phyloP scores from a whole-genome alignment of 2,888 invertebrate genomes.

The Euplexia lucipara region DNA sequence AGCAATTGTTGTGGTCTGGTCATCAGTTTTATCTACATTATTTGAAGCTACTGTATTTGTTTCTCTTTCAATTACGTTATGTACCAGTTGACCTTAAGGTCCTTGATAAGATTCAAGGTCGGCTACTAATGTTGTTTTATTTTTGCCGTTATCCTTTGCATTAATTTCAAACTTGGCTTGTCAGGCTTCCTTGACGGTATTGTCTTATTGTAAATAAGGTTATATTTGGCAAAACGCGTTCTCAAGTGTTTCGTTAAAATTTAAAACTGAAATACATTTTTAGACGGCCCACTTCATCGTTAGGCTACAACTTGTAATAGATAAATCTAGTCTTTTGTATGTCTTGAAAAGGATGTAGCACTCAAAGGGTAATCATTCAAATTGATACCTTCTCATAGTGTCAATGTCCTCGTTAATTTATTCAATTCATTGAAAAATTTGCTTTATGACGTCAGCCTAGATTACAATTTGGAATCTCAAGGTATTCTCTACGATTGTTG shows the following conservation, averaged over 20 bases:
- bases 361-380: conserved; percentile 32
- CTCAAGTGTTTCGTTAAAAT: neutral
- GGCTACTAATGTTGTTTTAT: conserved; percentile 8
- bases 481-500: conserved; percentile 12
- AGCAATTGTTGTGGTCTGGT: conserved; percentile 26
- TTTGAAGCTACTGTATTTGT: conserved; percentile 23
- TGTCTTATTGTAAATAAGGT: neutral
- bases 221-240: neutral
- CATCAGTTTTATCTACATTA: conserved; percentile 25
- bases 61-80: conserved; percentile 12
- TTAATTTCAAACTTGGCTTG: conserved; percentile 4
- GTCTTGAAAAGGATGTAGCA: conserved; percentile 30
- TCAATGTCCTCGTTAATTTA: conserved; percentile 41
- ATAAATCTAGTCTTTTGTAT: conserved; percentile 16
- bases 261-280: neutral
- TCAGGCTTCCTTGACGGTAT: neutral
- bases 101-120: conserved; percentile 33
- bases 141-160: conserved; percentile 9
- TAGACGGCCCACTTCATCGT: neutral
- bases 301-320: conserved; percentile 1
- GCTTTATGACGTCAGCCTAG: conserved; percentile 7
- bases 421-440: conserved; percentile 39
- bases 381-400: conserved; percentile 20
- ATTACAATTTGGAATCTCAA: conserved; percentile 21
- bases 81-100: neutral